Percentiles rank a stretch among this genome's conserved stretches.
These are phyloP conservation scores for Spinus pinus DNA, from an alignment of 2,797 vertebrate species.

Conservation along the genomic window DNA sequence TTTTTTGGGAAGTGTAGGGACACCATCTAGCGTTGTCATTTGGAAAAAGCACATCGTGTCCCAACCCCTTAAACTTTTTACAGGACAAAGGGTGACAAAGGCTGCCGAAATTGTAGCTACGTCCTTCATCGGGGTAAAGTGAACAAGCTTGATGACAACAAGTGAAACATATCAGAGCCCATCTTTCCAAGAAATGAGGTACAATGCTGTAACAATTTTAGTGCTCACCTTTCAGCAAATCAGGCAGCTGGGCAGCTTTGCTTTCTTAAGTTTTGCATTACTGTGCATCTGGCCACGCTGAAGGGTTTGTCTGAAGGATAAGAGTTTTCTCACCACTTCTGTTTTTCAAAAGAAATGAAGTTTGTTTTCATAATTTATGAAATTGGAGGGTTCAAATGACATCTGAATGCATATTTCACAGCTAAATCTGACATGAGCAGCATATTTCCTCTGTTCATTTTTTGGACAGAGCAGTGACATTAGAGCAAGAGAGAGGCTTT, in stretches of 20 bases:
- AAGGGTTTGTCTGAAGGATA: not conserved
- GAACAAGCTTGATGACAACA: not conserved
- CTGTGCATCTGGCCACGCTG: not conserved
- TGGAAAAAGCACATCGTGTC: not conserved
- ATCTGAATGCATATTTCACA: not conserved
- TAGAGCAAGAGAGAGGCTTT: too few relatives aligned
- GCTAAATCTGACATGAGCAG: not conserved
- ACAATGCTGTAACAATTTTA: not conserved
- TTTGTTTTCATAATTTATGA: not conserved
- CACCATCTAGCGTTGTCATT: conserved; percentile 46
- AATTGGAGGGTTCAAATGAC: not conserved
- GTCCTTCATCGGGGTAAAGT: not conserved
- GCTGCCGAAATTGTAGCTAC: fast-evolving
- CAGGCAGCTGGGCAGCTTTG: not conserved
- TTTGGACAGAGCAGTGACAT: not conserved
- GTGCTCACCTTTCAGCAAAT: not conserved
- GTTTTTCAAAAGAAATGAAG: not conserved
- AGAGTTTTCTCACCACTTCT: not conserved
- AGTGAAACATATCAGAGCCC: not conserved
- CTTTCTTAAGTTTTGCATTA: not conserved
- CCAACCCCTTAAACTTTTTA: fast-evolving
- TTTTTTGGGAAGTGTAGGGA: not conserved
- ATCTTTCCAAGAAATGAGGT: not conserved
- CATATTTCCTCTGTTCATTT: not conserved
- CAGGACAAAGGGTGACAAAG: not conserved